These are phyloP conservation scores for Eupelmus urozonus DNA, from an alignment of 2,888 invertebrate genomes.

Conservation along the genomic window DNA sequence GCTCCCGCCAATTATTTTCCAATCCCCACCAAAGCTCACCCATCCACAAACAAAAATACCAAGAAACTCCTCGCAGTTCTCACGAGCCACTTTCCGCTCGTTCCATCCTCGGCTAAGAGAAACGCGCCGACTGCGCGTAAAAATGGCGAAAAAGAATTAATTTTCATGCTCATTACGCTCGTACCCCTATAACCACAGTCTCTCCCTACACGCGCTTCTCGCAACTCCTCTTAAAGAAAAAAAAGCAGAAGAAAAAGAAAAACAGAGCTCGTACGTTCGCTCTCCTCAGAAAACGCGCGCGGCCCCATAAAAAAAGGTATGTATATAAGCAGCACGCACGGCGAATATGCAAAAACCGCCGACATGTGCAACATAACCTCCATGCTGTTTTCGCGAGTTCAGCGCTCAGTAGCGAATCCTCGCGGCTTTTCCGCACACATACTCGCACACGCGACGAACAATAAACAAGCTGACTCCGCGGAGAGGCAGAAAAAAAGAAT, in stretches of 20 bases:
- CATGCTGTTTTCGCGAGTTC: conserved; percentile 34
- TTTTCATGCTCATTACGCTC: not conserved
- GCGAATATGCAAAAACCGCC: not conserved
- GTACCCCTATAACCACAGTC: not conserved
- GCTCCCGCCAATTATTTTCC: too few relatives aligned
- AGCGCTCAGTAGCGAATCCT: conserved; percentile 39
- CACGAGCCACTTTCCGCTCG: too few relatives aligned
- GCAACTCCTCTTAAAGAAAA: not conserved
- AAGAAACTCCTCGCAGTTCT: too few relatives aligned
- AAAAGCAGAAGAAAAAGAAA: not conserved
- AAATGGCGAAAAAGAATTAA: not conserved
- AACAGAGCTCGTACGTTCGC: not conserved
- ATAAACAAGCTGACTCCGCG: too few relatives aligned
- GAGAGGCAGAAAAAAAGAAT: not conserved
- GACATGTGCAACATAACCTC: conserved; percentile 4
- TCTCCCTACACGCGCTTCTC: too few relatives aligned
- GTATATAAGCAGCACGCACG: not conserved
- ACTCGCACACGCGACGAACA: too few relatives aligned
- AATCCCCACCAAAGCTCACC: too few relatives aligned
- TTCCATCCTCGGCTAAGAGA: too few relatives aligned
- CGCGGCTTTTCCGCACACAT: conserved; percentile 6
- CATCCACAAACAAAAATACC: too few relatives aligned
- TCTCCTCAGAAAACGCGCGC: too few relatives aligned
- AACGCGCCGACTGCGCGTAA: too few relatives aligned
- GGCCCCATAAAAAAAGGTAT: too few relatives aligned